A percentile compares a stretch with the other conserved stretches of the same genome.
phyloP scores from a whole-genome alignment of 2,113 vertebrate species.

The Hucho hucho region DNA sequence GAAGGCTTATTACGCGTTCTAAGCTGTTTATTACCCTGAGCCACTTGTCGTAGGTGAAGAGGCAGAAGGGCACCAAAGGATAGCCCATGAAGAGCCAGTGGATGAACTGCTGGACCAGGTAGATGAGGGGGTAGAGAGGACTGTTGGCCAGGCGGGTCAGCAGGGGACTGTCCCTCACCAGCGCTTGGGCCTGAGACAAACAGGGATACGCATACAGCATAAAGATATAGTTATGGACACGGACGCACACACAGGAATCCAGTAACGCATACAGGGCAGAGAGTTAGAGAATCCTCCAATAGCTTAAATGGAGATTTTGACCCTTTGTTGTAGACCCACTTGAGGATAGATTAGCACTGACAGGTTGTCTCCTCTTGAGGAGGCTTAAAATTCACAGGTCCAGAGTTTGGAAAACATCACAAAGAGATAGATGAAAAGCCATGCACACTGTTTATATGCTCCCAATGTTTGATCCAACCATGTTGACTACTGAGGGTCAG shows the following conservation, averaged over 20 bases:
- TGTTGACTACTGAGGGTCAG: background rate
- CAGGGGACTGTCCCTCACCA: slow-evolving; percentile 82
- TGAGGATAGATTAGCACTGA: background rate
- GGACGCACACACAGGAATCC: background rate
- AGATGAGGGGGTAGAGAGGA: slow-evolving; percentile 80
- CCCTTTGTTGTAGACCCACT: too few relatives aligned
- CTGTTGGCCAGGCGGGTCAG: slow-evolving; percentile 76
- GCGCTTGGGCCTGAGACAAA: slow-evolving; percentile 66
- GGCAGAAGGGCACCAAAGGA: slow-evolving; percentile 89
- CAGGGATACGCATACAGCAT: background rate
- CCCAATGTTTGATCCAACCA: background rate
- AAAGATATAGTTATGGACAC: slow-evolving; percentile 10
- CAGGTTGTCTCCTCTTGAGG: background rate
- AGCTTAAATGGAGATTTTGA: too few relatives aligned
- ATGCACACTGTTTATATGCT: background rate
- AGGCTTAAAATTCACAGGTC: background rate
- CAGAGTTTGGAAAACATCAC: background rate
- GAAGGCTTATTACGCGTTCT: too few relatives aligned
- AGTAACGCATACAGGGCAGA: too few relatives aligned
- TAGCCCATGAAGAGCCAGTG: slow-evolving; percentile 98
- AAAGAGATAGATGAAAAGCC: background rate
- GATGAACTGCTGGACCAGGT: slow-evolving; percentile 84
- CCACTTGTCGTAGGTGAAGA: slow-evolving; percentile 97
- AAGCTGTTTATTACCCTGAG: slow-evolving; percentile 77
- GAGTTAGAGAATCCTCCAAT: too few relatives aligned